These are phyloP conservation scores for Hetaerina titia DNA, from an alignment of 2,888 invertebrate genomes.

Conservation along the genomic window DNA sequence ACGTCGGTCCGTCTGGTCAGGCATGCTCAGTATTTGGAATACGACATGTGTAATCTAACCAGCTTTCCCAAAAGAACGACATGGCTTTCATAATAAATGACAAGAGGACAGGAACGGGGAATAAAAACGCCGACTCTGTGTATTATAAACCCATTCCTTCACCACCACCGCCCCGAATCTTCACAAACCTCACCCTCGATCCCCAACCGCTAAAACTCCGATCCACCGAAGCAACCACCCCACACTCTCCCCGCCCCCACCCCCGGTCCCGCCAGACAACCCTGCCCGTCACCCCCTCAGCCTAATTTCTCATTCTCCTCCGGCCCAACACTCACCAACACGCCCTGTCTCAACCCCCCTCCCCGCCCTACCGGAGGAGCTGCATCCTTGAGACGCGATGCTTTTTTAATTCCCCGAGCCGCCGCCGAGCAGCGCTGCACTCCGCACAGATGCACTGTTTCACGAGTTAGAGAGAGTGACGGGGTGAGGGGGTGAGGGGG, in stretches of 20 bases:
- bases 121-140: too few relatives aligned
- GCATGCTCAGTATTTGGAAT: too few relatives aligned
- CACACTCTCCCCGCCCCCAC: background rate
- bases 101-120: too few relatives aligned
- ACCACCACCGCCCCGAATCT: background rate
- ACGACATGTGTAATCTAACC: too few relatives aligned
- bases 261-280: background rate
- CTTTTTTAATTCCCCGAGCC: background rate
- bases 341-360: too few relatives aligned
- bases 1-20: too few relatives aligned
- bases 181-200: background rate
- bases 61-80: too few relatives aligned
- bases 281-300: background rate
- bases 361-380: background rate
- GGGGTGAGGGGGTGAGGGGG: background rate
- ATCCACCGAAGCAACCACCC: background rate
- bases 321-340: background rate
- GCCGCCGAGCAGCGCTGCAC: conserved; percentile 51
- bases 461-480: background rate
- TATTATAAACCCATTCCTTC: background rate
- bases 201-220: background rate
- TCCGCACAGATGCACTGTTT: conserved; percentile 40
- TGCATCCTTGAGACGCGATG: conserved; percentile 46
- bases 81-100: too few relatives aligned
- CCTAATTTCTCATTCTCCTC: background rate